Evolutionary conservation across 2,113 vertebrate species (phyloP), one percentile per base, ranked within the genome.

Genomic region (Pseudopodoces humilis): DNA sequence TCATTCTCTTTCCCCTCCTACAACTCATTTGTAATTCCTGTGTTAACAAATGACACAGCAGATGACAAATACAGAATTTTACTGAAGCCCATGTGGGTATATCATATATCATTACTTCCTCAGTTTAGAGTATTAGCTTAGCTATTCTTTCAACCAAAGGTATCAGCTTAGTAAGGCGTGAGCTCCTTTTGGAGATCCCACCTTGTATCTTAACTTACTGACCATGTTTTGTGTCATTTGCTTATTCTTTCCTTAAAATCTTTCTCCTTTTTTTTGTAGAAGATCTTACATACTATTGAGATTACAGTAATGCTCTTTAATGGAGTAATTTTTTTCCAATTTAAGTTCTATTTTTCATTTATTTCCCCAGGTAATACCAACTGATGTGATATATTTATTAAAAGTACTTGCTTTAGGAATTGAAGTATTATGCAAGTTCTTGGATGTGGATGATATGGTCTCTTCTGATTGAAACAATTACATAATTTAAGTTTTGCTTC

Each of bases 401-500:
- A 74, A 93, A 86, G 39, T 47, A 68, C 20, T 93, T 63, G 39
- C 68, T 88, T 20, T 55, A 95, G 69, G 60, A 95, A 94, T 75
- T 86, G 33, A 59, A 93, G 39, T 59, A 68, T 56, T 81, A 81
- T 68, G 60, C 65, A 92, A 78, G 56, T 39, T 85, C 83, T 86
- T 93, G 44, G 60, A 71, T 75, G 52, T 83, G 60, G 52, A 95
- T 88, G 79, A 52, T 86, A 65, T 67, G 71, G 86, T 81, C 75
- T 92, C 76, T 74, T 92, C 76, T 86, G 88, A 92, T 81, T 94
- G 87, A 93, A 96, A 88, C 88, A 92, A 94, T 94, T 96, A 93
- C 35, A 96, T 93, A 94, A 92, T 95, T 97, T 92, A 97, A 96
- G 88, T 95, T 96, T 77, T 96, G 95, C 96, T 92, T 97, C 92